Conservation (phyloP, 2,888 invertebrate genomes). For the Galeruca laticollis region DNA sequence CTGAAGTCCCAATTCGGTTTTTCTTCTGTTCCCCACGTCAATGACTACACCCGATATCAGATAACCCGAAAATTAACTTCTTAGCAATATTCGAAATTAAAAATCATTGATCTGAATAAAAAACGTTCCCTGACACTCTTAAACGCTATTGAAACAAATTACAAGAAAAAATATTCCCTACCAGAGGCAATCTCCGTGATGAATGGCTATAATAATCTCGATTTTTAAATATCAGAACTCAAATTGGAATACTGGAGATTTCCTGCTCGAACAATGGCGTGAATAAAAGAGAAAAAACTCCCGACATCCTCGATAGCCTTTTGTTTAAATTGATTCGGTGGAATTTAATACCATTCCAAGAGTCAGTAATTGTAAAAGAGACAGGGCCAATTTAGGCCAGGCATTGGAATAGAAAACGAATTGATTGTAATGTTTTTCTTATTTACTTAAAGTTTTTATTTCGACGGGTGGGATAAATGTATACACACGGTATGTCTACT, state of each 20-base stretch:
- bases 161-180: constrained; percentile 17
- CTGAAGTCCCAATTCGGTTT: too few relatives aligned
- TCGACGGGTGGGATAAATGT: too few relatives aligned
- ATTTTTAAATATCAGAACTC: constrained; percentile 40
- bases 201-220: constrained; percentile 29
- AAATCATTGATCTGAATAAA: constrained; percentile 8
- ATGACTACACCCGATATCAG: not conserved
- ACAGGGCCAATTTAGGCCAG: constrained; percentile 29
- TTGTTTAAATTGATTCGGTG: constrained; percentile 64
- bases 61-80: constrained; percentile 12
- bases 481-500: too few relatives aligned
- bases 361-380: constrained; percentile 62
- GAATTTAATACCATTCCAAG: constrained; percentile 64
- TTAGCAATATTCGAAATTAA: constrained; percentile 25
- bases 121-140: constrained; percentile 6
- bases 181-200: constrained; percentile 21
- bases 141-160: constrained; percentile 25
- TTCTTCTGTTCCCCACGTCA: not conserved
- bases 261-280: constrained; percentile 52
- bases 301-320: constrained; percentile 60
- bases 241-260: constrained; percentile 42
- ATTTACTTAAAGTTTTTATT: too few relatives aligned
- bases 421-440: too few relatives aligned
- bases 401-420: not conserved
- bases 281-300: constrained; percentile 58